Base-by-base conservation (phyloP, 2,797 vertebrate species). In the Ambastaia sidthimunki region DNA sequence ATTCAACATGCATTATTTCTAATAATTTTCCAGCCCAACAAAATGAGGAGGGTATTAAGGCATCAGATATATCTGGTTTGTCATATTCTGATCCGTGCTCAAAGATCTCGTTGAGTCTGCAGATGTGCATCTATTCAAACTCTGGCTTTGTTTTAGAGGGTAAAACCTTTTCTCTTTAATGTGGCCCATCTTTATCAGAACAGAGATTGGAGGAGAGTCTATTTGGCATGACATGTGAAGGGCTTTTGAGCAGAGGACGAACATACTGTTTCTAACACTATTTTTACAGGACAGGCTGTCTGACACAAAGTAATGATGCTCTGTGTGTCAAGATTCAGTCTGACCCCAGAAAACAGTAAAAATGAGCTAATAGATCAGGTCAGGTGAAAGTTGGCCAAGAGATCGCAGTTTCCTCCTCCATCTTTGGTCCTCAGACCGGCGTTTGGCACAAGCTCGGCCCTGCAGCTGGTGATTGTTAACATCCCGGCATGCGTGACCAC, bases 401-500 rank as follows among this genome's bases (percentile, higher is more conserved):
- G 69, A 69, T 15, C 50, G 16, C 54, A 65, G 60, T 68, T 82
- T 80, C 54, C 60, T 85, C 34, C 72, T 62, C 37, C n/a, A 25
- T 65, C 37, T 72, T 50, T 65, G 81, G 7, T 47, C 59, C 76
- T 71, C 59, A 60, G 83, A 80, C 80, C 78, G 75, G 78, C 28
- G 50, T 70, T 81, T 88, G 85, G 83, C 80, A 1, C 5, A 15
- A 85, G 80, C 67, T 21, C 41, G 47, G 67, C 13, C 55, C 77
- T 85, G 73, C 93, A 92, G 91, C 90, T 92, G 91, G 85, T 89
- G 86, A 87, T 89, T 82, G 80, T 94, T 92, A 89, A 18, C 52
- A 78, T 86, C 87, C 86, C 84, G 85, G 88, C 89, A 91, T 86
- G 88, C 89, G 85, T 82, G 86, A 85, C 87, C 91, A 91, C 90